A percentile compares a stretch with the other conserved stretches of the same genome.
phyloP scores from a whole-genome alignment of 2,888 invertebrate genomes.

The Adineta ricciae region DNA sequence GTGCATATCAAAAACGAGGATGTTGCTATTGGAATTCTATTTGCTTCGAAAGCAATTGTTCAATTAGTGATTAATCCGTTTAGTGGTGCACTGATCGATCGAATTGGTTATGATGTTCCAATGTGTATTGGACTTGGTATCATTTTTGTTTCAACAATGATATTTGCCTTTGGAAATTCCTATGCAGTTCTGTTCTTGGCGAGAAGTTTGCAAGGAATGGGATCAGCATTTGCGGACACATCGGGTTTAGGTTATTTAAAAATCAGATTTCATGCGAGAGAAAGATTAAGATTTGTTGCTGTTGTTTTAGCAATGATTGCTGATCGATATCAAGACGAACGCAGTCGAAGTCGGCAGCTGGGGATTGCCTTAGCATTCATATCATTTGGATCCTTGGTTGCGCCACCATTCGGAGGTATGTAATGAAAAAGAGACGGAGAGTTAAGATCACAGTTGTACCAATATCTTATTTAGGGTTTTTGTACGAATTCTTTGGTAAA shows the following conservation, averaged over 20 bases:
- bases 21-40: conserved; percentile 83
- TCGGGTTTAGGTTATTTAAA: conserved; percentile 63
- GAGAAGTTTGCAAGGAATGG: conserved; percentile 89
- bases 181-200: conserved; percentile 93
- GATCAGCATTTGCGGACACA: conserved; percentile 97
- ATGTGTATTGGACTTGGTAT: conserved; percentile 98
- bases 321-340: conserved; percentile 90
- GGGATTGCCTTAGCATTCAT: conserved; percentile 92
- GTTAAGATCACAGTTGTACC: neutral
- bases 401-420: conserved; percentile 82
- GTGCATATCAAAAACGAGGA: conserved; percentile 76
- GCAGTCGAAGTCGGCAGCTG: conserved; percentile 82
- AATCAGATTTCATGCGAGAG: neutral
- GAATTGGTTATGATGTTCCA: conserved; percentile 92
- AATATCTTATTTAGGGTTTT: conserved; percentile 52
- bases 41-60: conserved; percentile 96
- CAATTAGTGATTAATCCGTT: conserved; percentile 97
- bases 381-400: conserved; percentile 96
- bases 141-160: conserved; percentile 93
- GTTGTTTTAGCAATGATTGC: conserved; percentile 78
- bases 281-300: neutral
- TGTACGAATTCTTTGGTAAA: conserved; percentile 94
- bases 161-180: conserved; percentile 89
- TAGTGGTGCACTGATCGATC: conserved; percentile 91
- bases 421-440: neutral